A percentile compares a stretch with the other conserved stretches of the same genome.
These are phyloP conservation scores for Odontamblyopus lacepedii DNA, from an alignment of 2,797 vertebrate genomes.

Conservation along the genomic window DNA sequence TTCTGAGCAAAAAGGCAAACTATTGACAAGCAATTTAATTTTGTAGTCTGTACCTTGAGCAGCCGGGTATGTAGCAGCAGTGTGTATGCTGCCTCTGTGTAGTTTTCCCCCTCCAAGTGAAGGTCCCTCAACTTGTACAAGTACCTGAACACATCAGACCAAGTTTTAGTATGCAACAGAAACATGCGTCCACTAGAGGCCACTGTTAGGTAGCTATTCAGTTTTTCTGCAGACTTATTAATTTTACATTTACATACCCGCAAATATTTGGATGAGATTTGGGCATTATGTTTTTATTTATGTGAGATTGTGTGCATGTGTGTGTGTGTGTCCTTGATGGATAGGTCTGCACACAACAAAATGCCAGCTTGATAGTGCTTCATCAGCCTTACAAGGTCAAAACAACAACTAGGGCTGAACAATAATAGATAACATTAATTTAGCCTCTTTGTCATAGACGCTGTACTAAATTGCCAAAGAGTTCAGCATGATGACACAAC, in stretches of 20 bases:
- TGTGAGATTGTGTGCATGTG: neutral
- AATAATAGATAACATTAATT: slow-evolving; percentile 2
- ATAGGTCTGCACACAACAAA: neutral
- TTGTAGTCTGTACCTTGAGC: slow-evolving; percentile 83
- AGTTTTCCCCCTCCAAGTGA: slow-evolving; percentile 95
- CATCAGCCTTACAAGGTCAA: slow-evolving; percentile 22
- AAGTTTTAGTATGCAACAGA: slow-evolving; percentile 18
- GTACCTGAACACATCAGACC: slow-evolving; percentile 78
- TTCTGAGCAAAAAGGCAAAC: slow-evolving; percentile 49
- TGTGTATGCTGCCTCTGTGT: slow-evolving; percentile 95
- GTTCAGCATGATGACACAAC: slow-evolving; percentile 29
- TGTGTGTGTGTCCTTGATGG: slow-evolving; percentile 11
- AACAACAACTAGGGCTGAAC: slow-evolving; percentile 11
- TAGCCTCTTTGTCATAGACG: neutral
- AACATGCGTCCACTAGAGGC: slow-evolving; percentile 67
- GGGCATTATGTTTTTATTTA: slow-evolving; percentile 9
- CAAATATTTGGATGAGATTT: slow-evolving; percentile 16
- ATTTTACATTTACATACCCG: neutral
- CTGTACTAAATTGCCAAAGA: slow-evolving; percentile 12
- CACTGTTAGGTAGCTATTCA: slow-evolving; percentile 58
- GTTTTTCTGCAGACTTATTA: slow-evolving; percentile 20
- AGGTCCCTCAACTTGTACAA: slow-evolving; percentile 96
- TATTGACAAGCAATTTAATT: slow-evolving; percentile 26
- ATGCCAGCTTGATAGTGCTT: slow-evolving; percentile 40
- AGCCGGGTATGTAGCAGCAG: slow-evolving; percentile 94